Conservation (phyloP, 2,113 vertebrate genomes). For the Ariopsis seemanni region DNA sequence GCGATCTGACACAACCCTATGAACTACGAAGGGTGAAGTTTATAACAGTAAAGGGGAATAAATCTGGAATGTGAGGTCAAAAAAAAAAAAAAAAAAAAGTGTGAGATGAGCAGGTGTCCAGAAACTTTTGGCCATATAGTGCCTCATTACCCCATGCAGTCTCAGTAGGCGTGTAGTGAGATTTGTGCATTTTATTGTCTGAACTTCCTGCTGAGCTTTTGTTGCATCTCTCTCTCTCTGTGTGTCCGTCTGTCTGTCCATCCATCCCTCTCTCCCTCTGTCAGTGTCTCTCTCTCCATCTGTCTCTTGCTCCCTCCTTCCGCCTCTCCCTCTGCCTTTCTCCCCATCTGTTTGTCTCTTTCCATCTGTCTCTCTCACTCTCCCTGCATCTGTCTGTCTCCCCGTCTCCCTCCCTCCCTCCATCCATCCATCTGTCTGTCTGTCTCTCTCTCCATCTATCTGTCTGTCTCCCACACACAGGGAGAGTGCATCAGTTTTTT, state of each 20-base stretch:
- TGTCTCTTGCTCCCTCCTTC: too few species aligned
- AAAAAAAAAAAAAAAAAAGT: too few species aligned
- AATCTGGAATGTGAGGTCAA: not conserved
- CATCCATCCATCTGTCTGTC: not conserved
- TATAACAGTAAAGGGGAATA: not conserved
- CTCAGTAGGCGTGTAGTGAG: not conserved
- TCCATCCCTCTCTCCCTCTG: too few species aligned
- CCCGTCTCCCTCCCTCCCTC: too few species aligned
- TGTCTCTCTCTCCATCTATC: too few species aligned
- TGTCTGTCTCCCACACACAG: not conserved
- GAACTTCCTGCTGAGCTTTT: not conserved
- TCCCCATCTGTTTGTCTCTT: too few species aligned
- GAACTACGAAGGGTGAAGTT: too few species aligned
- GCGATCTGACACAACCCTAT: too few species aligned
- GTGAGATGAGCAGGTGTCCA: not conserved
- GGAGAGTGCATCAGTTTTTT: not conserved
- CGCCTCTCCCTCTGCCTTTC: too few species aligned
- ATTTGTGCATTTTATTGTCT: not conserved
- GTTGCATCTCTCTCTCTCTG: not conserved
- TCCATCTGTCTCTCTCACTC: not conserved
- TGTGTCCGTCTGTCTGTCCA: too few species aligned
- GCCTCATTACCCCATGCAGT: not conserved
- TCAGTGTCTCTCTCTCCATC: too few species aligned
- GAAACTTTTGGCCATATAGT: not conserved
- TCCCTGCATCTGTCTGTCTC: not conserved